phyloP scores from a whole-genome alignment of 2,888 invertebrate species.

The Thumatha senex region DNA sequence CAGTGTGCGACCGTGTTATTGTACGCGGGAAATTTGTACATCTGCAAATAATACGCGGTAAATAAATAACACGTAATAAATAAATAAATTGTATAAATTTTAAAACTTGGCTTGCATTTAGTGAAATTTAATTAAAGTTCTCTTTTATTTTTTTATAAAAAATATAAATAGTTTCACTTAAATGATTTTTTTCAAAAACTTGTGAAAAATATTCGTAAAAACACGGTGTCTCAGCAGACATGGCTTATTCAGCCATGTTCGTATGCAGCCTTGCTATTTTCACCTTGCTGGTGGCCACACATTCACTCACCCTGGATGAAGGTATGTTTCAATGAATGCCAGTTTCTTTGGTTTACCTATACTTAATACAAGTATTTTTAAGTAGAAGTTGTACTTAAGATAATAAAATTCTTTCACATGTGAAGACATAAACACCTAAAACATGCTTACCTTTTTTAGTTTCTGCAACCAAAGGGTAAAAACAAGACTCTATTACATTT shows the following conservation, averaged over 20 bases:
- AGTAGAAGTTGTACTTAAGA: too few relatives aligned
- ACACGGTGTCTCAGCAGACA: conserved; percentile 47
- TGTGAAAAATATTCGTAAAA: conserved; percentile 7
- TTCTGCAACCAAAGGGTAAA: too few relatives aligned
- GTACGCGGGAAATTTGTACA: conserved; percentile 44
- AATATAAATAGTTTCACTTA: too few relatives aligned
- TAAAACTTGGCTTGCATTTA: not conserved
- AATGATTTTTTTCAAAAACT: not conserved
- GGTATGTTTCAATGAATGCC: conserved; percentile 54
- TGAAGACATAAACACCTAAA: too few relatives aligned
- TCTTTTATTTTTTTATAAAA: too few relatives aligned
- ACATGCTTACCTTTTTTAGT: too few relatives aligned
- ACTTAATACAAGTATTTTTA: too few relatives aligned
- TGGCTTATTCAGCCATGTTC: conserved; percentile 60
- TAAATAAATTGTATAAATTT: not conserved
- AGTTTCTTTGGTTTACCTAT: too few relatives aligned
- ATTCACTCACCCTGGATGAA: conserved; percentile 78
- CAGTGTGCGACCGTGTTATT: conserved; percentile 27
- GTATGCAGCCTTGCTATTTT: conserved; percentile 56
- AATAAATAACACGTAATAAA: conserved; percentile 17
- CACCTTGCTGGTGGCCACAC: conserved; percentile 45
- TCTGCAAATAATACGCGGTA: conserved; percentile 36
- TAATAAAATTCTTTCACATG: too few relatives aligned
- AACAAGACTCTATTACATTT: too few relatives aligned
- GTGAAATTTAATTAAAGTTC: too few relatives aligned